Evolutionary conservation across 2,888 invertebrate genomes (phyloP).

Genomic region (Andricus quercusramuli): DNA sequence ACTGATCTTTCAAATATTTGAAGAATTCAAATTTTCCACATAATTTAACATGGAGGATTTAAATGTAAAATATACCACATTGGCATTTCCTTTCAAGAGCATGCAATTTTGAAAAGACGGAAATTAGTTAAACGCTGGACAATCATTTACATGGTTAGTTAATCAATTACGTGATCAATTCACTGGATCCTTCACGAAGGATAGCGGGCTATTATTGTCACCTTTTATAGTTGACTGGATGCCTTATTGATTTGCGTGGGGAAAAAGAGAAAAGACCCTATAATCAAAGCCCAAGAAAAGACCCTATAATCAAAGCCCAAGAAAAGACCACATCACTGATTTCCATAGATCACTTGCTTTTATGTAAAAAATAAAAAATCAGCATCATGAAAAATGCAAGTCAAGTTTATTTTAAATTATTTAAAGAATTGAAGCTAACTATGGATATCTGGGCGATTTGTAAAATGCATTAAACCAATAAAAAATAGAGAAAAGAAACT

Average conservation of each 20-base stretch:
- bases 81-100: too few species aligned
- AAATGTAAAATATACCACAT: too few species aligned
- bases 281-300: neutral
- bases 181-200: neutral
- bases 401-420: neutral
- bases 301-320: neutral
- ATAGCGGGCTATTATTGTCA: neutral
- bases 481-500: neutral
- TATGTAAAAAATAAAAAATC: neutral
- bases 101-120: too few species aligned
- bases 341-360: neutral
- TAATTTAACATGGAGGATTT: too few species aligned
- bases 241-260: neutral
- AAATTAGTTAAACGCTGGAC: neutral
- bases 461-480: neutral
- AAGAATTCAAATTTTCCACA: too few species aligned
- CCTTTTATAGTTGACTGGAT: slow-evolving; percentile 1
- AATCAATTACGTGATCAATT: neutral
- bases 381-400: neutral
- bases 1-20: neutral
- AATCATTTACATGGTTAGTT: neutral
- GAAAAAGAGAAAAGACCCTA: neutral
- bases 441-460: too few species aligned
- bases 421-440: neutral
- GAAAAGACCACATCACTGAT: neutral